A percentile compares a stretch with the other conserved stretches of the same genome.
These are phyloP conservation scores for Liodrosophila aerea DNA, from an alignment of 2,888 invertebrate species.

Conservation along the genomic window DNA sequence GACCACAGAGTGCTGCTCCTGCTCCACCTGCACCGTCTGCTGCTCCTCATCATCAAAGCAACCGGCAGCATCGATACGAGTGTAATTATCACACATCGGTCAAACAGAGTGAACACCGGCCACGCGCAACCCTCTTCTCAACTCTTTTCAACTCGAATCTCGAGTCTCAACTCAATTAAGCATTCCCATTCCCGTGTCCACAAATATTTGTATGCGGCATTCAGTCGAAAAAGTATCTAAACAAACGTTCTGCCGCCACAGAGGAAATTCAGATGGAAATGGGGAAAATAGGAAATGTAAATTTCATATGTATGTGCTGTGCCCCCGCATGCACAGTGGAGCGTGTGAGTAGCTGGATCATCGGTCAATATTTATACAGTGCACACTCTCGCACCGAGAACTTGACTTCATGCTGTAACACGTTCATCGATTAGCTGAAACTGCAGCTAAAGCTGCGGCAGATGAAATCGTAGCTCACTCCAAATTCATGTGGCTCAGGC, in stretches of 20 bases:
- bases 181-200: constrained; percentile 36
- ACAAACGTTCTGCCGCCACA: constrained; percentile 67
- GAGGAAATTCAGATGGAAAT: constrained; percentile 3
- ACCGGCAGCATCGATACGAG: constrained; percentile 54
- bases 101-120: constrained; percentile 66
- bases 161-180: constrained; percentile 68
- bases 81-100: constrained; percentile 76
- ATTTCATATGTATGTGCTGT: constrained; percentile 12
- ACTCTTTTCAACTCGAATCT: background rate
- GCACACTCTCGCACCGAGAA: constrained; percentile 1
- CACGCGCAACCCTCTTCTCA: constrained; percentile 67
- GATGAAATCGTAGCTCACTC: no score
- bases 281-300: constrained; percentile 13
- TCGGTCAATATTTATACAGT: constrained; percentile 55
- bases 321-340: constrained; percentile 25
- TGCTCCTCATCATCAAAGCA: constrained; percentile 47
- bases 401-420: constrained; percentile 3
- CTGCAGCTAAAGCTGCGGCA: no score
- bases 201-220: constrained; percentile 79
- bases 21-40: background rate
- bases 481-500: constrained; percentile 14
- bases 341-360: constrained; percentile 51
- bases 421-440: constrained; percentile 8
- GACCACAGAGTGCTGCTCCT: background rate
- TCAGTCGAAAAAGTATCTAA: constrained; percentile 80